Evolutionary conservation across 1,140 invertebrate species (phyloP), one percentile per base, ranked within the genome.

Genomic region (Euglossa dilemma): DNA sequence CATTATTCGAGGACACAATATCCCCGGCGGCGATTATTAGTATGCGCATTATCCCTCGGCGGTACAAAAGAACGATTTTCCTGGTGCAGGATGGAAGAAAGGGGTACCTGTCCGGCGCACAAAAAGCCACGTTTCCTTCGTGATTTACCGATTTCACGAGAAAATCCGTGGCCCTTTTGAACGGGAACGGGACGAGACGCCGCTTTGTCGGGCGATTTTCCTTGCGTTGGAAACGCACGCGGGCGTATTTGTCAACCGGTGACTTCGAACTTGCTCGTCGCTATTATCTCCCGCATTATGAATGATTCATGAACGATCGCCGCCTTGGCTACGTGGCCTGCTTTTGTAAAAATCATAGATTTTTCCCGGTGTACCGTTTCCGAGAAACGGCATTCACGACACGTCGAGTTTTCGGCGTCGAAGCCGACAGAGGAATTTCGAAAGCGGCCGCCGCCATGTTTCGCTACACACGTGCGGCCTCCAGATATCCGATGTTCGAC

Each of bases 201-300:
- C 56, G 64, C 54, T 83, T 61, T 79, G 81, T 71, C 74, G 74
- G 66, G 54, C 18, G n/a, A 36, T 36, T 36, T 36, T 36, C 36
- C n/a, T 23, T 56, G 66, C 43, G 61, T n/a, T 23, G 67, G n/a
- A 67, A 69, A 52, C 23, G 64, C 83, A n/a, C 28, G 66, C 85
- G 79, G 87, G 83, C 78, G 80, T 67, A 84, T 88, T 88, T 85
- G 83, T 88, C 85, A 88, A 87, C 83, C 59, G 59, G 72, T 80
- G 79, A 87, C 85, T 86, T 85, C 47, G 75, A 52, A 63, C 61
- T n/a, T 59, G 63, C 45, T 78, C 74, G 82, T 76, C 71, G 82
- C 84, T 86, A 90, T 90, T 91, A 90, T 91, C 89, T 90, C 88
- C 85, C 85, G 87, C 85, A 54, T 87, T 85, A 84, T 91, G 90